Evolutionary conservation across 1,140 invertebrate species (phyloP), one percentile per base, ranked within the genome.

Genomic region (Drosophila kohkoa): DNA sequence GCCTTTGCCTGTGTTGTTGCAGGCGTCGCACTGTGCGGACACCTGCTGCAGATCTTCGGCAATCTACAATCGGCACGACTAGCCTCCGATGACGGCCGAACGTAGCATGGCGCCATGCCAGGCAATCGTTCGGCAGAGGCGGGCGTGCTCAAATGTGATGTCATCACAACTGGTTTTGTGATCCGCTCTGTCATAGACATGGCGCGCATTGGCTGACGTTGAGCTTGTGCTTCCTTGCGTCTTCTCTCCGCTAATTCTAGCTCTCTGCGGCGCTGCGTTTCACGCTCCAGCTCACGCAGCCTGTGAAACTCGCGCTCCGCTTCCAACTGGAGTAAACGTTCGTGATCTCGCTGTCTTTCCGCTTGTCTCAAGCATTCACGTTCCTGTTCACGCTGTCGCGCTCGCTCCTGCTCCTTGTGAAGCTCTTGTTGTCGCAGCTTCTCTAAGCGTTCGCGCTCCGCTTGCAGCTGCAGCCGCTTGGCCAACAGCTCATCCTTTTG

Each of bases 121-220:
- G 88, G 88, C 55, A 91, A 64, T 1, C 88, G 88, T 5, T 85
- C 88, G 3, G 55, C 60, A 0, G 81, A 79, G 8, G 64, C 11
- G 1, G 7, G 62, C 0, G 62, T 35, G 1, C 55, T 58, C 8
- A 88, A 45, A 11, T 89, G 77, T 0, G 81, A 83, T 5, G 60
- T 73, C 72, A 79, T 74, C 0, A 45, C 35, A 3, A 85, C 63
- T 0, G 73, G 38, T 5, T 62, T 25, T 5, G 13, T 5, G 3
- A 51, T 15, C 5, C 59, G 25, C 1, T 11, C 48, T 6, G 49
- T 43, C n/a, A 59, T 41, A 1, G 70, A 15, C 30, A 63, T 43
- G 6, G 55, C 46, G 5, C 46, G 62, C 48, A 80, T 60, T 3
- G 75, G 60, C 15, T 43, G 16, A 51, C 45, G 13, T 10, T 68